These are phyloP conservation scores for Pelecanoides urinatrix DNA, from an alignment of 2,113 vertebrate genomes.

Conservation along the genomic window DNA sequence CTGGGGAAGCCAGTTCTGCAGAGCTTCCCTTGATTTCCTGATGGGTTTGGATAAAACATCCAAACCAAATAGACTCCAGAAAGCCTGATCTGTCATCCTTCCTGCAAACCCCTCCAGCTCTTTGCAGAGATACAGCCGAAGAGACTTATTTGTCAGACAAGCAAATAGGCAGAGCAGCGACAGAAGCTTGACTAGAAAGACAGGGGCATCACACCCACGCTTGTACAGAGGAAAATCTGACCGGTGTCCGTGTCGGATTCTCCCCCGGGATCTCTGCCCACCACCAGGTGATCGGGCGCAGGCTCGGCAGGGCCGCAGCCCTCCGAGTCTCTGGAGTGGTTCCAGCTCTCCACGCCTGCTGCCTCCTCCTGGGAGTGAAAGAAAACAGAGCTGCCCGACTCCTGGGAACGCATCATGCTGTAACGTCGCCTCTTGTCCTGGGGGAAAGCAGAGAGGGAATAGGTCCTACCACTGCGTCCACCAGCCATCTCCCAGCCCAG, in stretches of 20 bases:
- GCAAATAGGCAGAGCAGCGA: background rate
- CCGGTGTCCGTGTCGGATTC: background rate
- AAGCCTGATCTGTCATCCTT: slow-evolving; percentile 3
- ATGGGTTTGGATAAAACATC: slow-evolving; percentile 13
- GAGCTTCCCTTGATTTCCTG: slow-evolving; percentile 16
- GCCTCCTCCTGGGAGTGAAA: slow-evolving; percentile 91
- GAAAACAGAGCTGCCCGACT: slow-evolving; percentile 91
- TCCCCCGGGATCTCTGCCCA: slow-evolving; percentile 64
- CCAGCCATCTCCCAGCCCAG: background rate
- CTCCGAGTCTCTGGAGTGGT: slow-evolving; percentile 42
- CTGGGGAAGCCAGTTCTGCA: background rate
- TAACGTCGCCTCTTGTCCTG: slow-evolving; percentile 88
- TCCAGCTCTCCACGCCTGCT: slow-evolving; percentile 56
- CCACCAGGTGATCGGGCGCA: slow-evolving; percentile 32
- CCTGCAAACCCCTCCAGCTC: background rate
- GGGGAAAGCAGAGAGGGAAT: background rate
- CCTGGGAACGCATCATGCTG: slow-evolving; percentile 87
- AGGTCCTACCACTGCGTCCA: accelerated
- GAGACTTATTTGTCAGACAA: background rate
- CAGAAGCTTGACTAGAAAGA: background rate
- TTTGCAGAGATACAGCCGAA: background rate
- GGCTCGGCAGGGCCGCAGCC: slow-evolving; percentile 43
- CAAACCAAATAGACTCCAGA: background rate
- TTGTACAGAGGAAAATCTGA: slow-evolving; percentile 5
- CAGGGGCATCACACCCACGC: background rate